Conservation (phyloP, 2,888 invertebrate species). For the Malthinus flaveolus region DNA sequence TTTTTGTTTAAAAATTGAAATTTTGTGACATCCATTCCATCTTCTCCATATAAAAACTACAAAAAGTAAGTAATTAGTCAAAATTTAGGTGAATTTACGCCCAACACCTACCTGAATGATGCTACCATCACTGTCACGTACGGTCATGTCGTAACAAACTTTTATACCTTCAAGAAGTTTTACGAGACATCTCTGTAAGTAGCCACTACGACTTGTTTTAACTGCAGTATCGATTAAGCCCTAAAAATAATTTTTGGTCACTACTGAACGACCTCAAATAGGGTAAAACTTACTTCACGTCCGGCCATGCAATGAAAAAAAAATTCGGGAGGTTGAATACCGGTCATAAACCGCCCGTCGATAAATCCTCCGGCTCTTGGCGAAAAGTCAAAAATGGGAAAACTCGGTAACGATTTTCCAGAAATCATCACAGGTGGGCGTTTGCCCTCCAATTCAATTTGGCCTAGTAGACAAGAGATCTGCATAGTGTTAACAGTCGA, state of each 20-base stretch:
- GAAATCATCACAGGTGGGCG: conserved; percentile 94
- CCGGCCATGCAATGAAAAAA: conserved; percentile 99
- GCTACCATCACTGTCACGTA: conserved; percentile 91
- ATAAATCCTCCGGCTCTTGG: conserved; percentile 97
- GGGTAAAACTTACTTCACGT: conserved; percentile 71
- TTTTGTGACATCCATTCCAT: conserved; percentile 87
- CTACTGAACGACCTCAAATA: background rate
- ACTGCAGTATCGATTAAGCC: conserved; percentile 99
- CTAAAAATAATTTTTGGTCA: conserved; percentile 49
- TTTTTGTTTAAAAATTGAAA: conserved; percentile 79
- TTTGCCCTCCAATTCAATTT: conserved; percentile 98
- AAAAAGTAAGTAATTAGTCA: background rate
- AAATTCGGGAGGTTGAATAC: conserved; percentile 97
- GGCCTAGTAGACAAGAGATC: conserved; percentile 96
- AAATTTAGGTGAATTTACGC: background rate
- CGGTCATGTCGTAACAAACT: conserved; percentile 92
- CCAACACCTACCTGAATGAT: conserved; percentile 72
- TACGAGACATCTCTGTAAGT: conserved; percentile 93
- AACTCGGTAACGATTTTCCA: conserved; percentile 91
- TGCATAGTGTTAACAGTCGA: conserved; percentile 97
- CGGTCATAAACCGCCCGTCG: conserved; percentile 95
- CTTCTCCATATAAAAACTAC: conserved; percentile 90
- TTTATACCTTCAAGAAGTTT: conserved; percentile 97
- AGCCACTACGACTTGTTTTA: conserved; percentile 98
- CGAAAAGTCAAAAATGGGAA: conserved; percentile 81